Conservation (phyloP, 2,888 invertebrate species). For the Poecilus cupreus region DNA sequence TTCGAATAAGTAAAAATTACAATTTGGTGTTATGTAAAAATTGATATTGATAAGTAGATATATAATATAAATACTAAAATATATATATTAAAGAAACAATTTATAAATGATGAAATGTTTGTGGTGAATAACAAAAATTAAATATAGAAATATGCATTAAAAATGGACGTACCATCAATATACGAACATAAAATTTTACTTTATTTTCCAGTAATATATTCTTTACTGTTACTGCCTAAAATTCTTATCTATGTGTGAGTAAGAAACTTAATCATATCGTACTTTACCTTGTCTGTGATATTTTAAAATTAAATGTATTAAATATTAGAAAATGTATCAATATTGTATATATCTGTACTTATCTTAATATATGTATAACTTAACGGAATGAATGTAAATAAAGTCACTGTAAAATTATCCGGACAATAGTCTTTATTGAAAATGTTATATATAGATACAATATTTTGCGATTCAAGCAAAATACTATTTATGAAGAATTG, state of each 20-base stretch:
- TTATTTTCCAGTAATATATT: background rate
- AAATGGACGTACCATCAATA: background rate
- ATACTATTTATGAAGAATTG: too few relatives aligned
- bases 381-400: slow-evolving; percentile 4
- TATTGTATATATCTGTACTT: slow-evolving; percentile 31
- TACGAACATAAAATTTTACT: background rate
- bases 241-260: slow-evolving; percentile 23
- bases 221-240: background rate
- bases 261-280: slow-evolving; percentile 28
- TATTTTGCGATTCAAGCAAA: too few relatives aligned
- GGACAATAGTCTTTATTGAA: background rate
- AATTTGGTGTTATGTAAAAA: too few relatives aligned
- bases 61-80: too few relatives aligned
- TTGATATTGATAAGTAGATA: too few relatives aligned
- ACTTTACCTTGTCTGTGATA: slow-evolving; percentile 43
- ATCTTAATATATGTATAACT: slow-evolving; percentile 21
- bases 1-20: too few relatives aligned
- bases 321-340: slow-evolving; percentile 5
- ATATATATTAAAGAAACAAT: too few relatives aligned
- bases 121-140: too few relatives aligned
- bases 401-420: slow-evolving; percentile 12
- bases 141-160: background rate
- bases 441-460: background rate
- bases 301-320: slow-evolving; percentile 24
- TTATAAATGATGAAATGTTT: background rate